A percentile compares a stretch with the other conserved stretches of the same genome.
Conservation (phyloP, 2,888 invertebrate genomes). For the Parasteatoda lunata region DNA sequence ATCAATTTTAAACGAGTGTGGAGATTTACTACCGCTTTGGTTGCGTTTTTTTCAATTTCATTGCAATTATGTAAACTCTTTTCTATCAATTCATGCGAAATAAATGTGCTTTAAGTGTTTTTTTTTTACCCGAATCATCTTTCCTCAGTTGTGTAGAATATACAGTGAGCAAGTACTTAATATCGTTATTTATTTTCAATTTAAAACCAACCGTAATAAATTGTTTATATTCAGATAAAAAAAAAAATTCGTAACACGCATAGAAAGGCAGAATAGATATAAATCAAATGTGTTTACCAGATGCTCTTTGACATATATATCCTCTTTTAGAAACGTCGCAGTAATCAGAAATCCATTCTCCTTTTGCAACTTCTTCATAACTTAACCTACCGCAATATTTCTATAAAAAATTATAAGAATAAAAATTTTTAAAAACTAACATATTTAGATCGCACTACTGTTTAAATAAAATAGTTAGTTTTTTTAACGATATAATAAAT, state of each 20-base stretch:
- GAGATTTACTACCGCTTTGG: too few relatives aligned
- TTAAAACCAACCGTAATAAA: background rate
- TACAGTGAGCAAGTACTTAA: background rate
- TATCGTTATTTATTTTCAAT: background rate
- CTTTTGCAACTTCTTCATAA: constrained; percentile 53
- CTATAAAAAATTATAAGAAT: constrained; percentile 22
- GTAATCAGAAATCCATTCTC: constrained; percentile 63
- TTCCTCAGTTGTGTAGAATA: background rate
- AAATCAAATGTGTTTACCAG: constrained; percentile 33
- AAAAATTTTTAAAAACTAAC: too few relatives aligned
- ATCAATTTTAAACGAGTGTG: too few relatives aligned
- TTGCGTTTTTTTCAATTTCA: too few relatives aligned
- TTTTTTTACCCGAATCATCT: too few relatives aligned
- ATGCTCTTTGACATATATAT: constrained; percentile 49
- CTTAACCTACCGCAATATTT: constrained; percentile 58
- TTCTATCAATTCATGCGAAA: too few relatives aligned
- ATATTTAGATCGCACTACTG: too few relatives aligned
- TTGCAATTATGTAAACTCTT: too few relatives aligned
- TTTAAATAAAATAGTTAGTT: too few relatives aligned
- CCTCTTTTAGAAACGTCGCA: constrained; percentile 50
- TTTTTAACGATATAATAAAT: too few relatives aligned
- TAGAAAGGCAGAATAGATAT: background rate
- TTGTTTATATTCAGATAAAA: background rate
- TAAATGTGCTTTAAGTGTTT: too few relatives aligned
- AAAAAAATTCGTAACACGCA: background rate